A percentile compares a stretch with the other conserved stretches of the same genome.
phyloP scores from a whole-genome alignment of 2,888 invertebrate genomes.

The Cepaea hortensis region DNA sequence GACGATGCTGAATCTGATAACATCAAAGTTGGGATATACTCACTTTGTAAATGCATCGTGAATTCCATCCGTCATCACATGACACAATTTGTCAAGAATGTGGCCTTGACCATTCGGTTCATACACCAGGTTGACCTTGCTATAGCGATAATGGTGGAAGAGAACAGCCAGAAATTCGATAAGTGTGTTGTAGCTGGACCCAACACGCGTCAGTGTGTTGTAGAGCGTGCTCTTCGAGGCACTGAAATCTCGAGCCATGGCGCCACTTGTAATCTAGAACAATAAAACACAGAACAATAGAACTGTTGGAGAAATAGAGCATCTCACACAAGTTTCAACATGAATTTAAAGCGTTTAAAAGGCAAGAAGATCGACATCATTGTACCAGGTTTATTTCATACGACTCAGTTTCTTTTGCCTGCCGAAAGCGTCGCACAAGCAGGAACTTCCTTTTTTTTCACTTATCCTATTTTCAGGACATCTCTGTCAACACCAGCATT shows the following conservation, averaged over 20 bases:
- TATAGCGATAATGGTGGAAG: constrained; percentile 23
- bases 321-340: too few species aligned
- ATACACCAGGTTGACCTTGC: constrained; percentile 54
- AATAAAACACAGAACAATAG: not conserved
- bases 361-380: too few species aligned
- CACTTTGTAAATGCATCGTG: constrained; percentile 58
- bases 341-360: too few species aligned
- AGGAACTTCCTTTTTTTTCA: too few species aligned
- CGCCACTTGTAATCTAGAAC: constrained; percentile 39
- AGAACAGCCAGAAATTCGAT: constrained; percentile 16
- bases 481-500: too few species aligned
- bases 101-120: constrained; percentile 63
- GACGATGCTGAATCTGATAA: too few species aligned
- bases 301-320: not conserved
- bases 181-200: constrained; percentile 35
- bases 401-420: too few species aligned
- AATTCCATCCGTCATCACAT: constrained; percentile 64
- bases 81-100: constrained; percentile 61
- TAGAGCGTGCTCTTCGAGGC: not conserved
- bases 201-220: constrained; percentile 42
- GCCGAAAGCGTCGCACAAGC: too few species aligned
- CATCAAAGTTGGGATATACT: not conserved
- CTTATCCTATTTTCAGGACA: too few species aligned
- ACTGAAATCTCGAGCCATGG: constrained; percentile 37
- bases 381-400: too few species aligned